Base-by-base conservation (phyloP, 2,113 vertebrate genomes). In the Triplophysa siluroides region DNA sequence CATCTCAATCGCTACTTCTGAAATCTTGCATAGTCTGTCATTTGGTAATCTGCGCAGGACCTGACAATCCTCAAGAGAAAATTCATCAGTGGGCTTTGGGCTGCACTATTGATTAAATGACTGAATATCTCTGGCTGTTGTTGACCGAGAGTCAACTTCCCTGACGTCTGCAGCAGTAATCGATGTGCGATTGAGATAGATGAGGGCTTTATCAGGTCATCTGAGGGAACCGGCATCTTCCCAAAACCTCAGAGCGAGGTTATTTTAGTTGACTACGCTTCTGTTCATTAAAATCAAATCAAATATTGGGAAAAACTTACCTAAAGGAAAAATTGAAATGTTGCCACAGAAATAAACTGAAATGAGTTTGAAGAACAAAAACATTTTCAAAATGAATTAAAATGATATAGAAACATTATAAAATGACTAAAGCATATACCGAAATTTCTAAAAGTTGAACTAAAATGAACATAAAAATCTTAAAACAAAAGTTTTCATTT, bases 71-170 rank as follows among this genome's bases (percentile, higher is more conserved):
- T 52, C n/a, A 24, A 45, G 67, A 61, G 61, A 63, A 54, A 66
- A 66, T 77, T 52, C 16, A 83, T 67, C 78, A 66, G 78, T 45
- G 21, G 10, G 38, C 47, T 69, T 65, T 83, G 78, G 77, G 67
- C 73, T 75, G 61, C 26, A 56, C 61, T 50, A 83, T 83, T 69
- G 82, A 83, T 80, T 79, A 83, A 61, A 63, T 80, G 82, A 80
- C 78, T 79, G 24, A 43, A 75, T 45, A 69, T 60, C 73, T 23
- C 11, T 26, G 77, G 74, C 76, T 61, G 71, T 83, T 80, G 79
- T 66, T 80, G 78, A 80, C 50, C 12, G 78, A 60, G 71, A 60
- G 71, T 74, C 33, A 60, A 24, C 70, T 80, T 80, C 78, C 61
- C 33, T 68, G 47, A 70, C 66, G 71, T 71, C 65, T 74, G 24